A percentile compares a stretch with the other conserved stretches of the same genome.
phyloP scores from a whole-genome alignment of 2,797 vertebrate species.

The Graptemys geographica region DNA sequence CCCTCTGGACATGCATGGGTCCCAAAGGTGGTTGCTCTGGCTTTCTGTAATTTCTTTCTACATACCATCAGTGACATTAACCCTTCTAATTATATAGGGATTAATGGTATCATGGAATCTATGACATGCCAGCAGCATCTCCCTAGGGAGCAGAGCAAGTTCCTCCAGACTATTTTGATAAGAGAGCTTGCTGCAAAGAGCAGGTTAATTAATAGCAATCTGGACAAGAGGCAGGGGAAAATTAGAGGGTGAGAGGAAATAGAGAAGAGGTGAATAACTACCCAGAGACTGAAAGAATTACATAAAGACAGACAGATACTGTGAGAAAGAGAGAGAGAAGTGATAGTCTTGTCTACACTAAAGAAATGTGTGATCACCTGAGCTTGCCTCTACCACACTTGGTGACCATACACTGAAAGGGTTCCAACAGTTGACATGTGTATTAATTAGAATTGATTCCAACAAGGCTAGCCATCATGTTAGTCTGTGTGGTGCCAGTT shows the following conservation, averaged over 20 bases:
- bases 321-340: background rate
- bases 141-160: conserved; percentile 48
- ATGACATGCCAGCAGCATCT: conserved; percentile 31
- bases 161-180: conserved; percentile 60
- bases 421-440: background rate
- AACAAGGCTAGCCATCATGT: background rate
- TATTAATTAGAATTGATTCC: background rate
- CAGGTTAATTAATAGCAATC: conserved; percentile 62
- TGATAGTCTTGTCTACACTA: background rate
- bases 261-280: conserved; percentile 63
- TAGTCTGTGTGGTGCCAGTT: background rate
- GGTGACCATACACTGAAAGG: background rate
- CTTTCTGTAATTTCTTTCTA: conserved; percentile 46
- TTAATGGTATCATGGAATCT: background rate
- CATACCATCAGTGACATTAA: conserved; percentile 23
- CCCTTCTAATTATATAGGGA: background rate
- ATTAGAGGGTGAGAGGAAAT: conserved; percentile 51
- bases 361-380: background rate
- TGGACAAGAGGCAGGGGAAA: background rate
- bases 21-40: background rate
- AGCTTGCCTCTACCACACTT: background rate
- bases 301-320: accelerated
- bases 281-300: background rate
- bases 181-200: conserved; percentile 27
- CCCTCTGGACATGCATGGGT: background rate